A percentile compares a stretch with the other conserved stretches of the same genome.
These are phyloP conservation scores for Nylanderia fulva DNA, from an alignment of 1,140 invertebrate species.

Conservation along the genomic window DNA sequence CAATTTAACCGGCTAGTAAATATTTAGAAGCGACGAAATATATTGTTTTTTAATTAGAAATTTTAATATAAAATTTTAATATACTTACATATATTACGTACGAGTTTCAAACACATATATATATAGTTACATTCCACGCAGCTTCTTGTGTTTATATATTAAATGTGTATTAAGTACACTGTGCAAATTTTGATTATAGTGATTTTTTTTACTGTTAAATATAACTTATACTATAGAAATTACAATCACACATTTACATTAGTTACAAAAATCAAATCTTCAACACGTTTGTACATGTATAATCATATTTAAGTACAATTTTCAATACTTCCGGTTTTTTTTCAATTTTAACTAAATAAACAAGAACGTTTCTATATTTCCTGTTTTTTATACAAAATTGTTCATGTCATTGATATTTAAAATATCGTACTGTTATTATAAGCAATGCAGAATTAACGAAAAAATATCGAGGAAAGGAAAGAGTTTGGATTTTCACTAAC, in stretches of 20 bases:
- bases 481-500: not conserved
- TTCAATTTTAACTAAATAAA: no score
- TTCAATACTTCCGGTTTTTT: no score
- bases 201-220: no score
- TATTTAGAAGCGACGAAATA: not conserved
- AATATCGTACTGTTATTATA: not conserved
- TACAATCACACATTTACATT: no score
- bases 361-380: no score
- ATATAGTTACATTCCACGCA: not conserved
- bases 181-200: no score
- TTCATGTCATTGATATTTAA: not conserved
- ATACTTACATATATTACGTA: not conserved
- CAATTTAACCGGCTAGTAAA: not conserved
- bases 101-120: not conserved
- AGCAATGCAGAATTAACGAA: not conserved
- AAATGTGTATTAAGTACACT: no score
- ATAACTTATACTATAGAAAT: no score
- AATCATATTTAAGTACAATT: no score
- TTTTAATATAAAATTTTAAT: not conserved
- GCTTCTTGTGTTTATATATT: no score
- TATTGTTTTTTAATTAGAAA: not conserved
- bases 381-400: not conserved
- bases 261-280: no score
- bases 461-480: not conserved
- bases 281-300: no score